Evolutionary conservation across 2,888 invertebrate genomes (phyloP), one percentile per base, ranked within the genome.

Genomic region (Cylloceria caligata): DNA sequence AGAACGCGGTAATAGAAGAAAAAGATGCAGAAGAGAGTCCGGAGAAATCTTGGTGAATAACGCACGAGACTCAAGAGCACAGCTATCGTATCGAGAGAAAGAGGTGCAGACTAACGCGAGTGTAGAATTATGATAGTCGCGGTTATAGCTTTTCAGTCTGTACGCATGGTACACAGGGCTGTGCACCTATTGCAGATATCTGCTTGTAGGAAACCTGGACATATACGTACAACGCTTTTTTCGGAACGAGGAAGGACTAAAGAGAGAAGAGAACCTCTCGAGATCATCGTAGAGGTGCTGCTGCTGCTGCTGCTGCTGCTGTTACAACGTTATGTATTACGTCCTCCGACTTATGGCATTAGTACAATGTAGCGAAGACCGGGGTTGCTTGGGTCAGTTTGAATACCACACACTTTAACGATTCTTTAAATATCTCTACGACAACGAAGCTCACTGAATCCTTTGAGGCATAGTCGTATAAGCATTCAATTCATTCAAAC

Each of bases 81-180:
- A 27, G 49, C 39, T 36, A 55, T 24, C 39, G 27, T 24, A 55
- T 57, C 16, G n/a, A 72, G 45, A 52, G 57, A 68, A 73, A 57
- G 72, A 72, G 72, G 72, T 67, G 34, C 42, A 73, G 68, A 76
- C 68, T 68, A 68, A 60, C 52, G 69, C 80, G 52, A 72, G 67
- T 19, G 68, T 68, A 81, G 72, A 81, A 81, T 81, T 81, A 77
- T 81, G 52, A 77, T 72, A 72, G 76, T 67, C 80, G 57, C 67
- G 67, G 67, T 76, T 52, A 21, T 76, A 72, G 76, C 71, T 67
- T 62, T 42, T 64, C n/a, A 67, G 42, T 36, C 49, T 64, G 21
- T n/a, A 52, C 36, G 57, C 67, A 21, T 42, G 34, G 42, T 67
- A 42, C 60, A 52, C 73, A 42, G 45, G 9, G 24, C 69, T 27